Base-by-base conservation (phyloP, 2,113 vertebrate genomes). In the Lamprotornis superbus region DNA sequence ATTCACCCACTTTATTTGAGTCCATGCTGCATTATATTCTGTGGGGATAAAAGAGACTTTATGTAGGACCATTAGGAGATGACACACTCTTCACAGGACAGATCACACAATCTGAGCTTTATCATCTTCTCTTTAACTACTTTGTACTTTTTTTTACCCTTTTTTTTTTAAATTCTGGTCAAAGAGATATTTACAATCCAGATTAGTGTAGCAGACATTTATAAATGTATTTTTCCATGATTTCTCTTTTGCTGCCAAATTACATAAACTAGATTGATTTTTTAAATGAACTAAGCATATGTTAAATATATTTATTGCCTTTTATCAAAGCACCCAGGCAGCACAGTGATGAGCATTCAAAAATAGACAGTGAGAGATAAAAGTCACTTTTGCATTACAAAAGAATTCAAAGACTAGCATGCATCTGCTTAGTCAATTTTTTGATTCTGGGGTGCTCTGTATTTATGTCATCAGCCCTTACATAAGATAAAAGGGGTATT, bases 351-450 rank as follows among this genome's bases (percentile, higher is more conserved):
- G 55, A 90, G n/a, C 40, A 37, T 37, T 95, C 60, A 74, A 35
- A 94, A 86, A 81, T 7, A 89, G 67, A 61, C 39, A 69, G 15
- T 64, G 74, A 91, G 56, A 86, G 65, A 95, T 95, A 68, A 94
- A 96, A 93, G 86, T 70, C 1, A 22, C 71, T 94, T 96, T 93
- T 96, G 60, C 93, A 96, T 95, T 93, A 90, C 78, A 94, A 94
- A 97, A 91, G 67, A 87, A 77, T 81, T 81, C 53, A 63, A 63
- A 88, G 64, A 24, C 30, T 80, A 95, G 63, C 14, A 77, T 59
- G 52, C 80, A 89, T 93, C 90, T 95, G 59, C 53, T 80, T 88
- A 74, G 59, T 86, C 55, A 73, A n/a, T 79, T 90, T 95, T 96
- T 79, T 94, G 25, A 69, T 95, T 84, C 67, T 84, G 39, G 52